Conservation (phyloP, 2,888 invertebrate species). For the Elegia similella region DNA sequence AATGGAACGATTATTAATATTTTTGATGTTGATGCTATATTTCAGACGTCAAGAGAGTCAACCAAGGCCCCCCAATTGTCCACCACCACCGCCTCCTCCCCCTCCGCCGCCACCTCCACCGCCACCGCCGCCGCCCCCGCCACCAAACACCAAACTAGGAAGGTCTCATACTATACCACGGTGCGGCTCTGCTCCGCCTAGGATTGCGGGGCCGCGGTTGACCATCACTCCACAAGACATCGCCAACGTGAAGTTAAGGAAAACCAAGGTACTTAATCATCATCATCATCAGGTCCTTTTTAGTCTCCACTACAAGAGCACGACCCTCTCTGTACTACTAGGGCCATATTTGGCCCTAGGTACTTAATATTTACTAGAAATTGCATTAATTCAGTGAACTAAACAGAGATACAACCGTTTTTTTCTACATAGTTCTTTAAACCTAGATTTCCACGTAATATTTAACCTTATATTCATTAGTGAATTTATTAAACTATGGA, state of each 20-base stretch:
- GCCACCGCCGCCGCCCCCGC: conserved; percentile 54
- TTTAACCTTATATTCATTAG: no score
- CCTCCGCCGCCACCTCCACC: conserved; percentile 58
- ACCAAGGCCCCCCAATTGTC: conserved; percentile 21
- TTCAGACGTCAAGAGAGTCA: conserved; percentile 38
- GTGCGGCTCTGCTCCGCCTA: conserved; percentile 67
- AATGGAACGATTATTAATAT: not conserved
- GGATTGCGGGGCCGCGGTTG: conserved; percentile 56
- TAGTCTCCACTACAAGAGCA: no score
- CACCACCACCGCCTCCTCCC: conserved; percentile 35
- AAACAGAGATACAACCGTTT: no score
- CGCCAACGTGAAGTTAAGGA: conserved; percentile 71
- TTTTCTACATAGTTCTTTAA: no score
- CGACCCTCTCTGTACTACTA: no score
- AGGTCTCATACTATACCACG: conserved; percentile 64
- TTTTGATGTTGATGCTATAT: not conserved
- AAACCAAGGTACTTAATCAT: conserved; percentile 71
- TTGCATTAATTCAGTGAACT: no score
- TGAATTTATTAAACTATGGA: not conserved
- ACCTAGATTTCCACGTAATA: no score
- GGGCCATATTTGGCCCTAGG: no score
- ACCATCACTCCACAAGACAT: conserved; percentile 74
- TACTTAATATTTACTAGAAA: no score
- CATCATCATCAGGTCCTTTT: no score
- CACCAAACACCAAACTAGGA: conserved; percentile 38